phyloP scores from a whole-genome alignment of 2,888 invertebrate genomes.

The Amblyteles armatorius region DNA sequence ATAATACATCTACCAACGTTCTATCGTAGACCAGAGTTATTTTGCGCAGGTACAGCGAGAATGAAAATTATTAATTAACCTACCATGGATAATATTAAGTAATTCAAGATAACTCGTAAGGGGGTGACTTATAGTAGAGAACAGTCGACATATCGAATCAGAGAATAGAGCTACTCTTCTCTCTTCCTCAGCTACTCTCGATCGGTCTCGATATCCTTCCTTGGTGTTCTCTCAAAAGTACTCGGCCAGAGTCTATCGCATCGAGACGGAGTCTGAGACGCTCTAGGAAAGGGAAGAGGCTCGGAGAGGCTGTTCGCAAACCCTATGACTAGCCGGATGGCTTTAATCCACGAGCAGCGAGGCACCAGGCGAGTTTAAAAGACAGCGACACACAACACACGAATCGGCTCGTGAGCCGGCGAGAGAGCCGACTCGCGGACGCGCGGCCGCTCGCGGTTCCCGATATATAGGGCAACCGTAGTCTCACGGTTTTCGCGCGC shows the following conservation, averaged over 20 bases:
- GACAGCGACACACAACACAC: constrained; percentile 73
- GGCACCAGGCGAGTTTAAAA: constrained; percentile 74
- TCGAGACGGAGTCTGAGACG: constrained; percentile 6
- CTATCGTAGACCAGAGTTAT: too few species aligned
- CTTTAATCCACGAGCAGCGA: constrained; percentile 70
- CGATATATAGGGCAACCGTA: constrained; percentile 84
- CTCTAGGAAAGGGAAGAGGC: constrained; percentile 40
- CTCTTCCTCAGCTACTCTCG: constrained; percentile 40
- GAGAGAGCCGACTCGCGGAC: constrained; percentile 49
- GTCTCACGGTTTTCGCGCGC: constrained; percentile 84
- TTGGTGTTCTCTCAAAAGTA: neutral
- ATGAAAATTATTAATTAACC: too few species aligned
- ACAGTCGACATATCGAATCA: neutral
- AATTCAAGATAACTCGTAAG: neutral
- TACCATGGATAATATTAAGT: too few species aligned
- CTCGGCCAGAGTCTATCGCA: constrained; percentile 26
- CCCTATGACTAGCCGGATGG: constrained; percentile 56
- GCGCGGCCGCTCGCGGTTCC: constrained; percentile 68
- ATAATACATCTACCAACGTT: too few species aligned
- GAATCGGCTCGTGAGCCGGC: constrained; percentile 70
- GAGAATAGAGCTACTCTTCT: constrained; percentile 21
- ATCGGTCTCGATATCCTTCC: constrained; percentile 20
- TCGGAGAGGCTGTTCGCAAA: constrained; percentile 44
- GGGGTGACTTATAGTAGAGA: neutral
- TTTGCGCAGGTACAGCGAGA: too few species aligned